Percentiles rank a stretch among this genome's conserved stretches.
Conservation (phyloP, 2,113 vertebrate genomes). For the Eudyptes chrysolophus region DNA sequence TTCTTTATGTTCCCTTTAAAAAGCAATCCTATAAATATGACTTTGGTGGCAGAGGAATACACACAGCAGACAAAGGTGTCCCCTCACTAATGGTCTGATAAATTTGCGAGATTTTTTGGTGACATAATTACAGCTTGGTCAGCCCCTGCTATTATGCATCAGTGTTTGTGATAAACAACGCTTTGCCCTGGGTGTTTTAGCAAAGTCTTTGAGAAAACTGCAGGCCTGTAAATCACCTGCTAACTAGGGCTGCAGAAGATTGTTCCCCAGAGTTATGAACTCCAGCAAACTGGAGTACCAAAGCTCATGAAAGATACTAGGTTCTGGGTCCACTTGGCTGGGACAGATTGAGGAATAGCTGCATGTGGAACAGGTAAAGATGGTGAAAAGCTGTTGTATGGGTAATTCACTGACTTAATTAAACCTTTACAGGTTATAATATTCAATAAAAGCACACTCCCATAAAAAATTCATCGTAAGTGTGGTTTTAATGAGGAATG, state of each 20-base stretch:
- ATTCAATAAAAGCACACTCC: background rate
- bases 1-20: conserved; percentile 49
- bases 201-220: conserved; percentile 29
- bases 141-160: conserved; percentile 36
- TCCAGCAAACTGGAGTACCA: background rate
- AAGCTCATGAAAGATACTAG: background rate
- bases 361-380: background rate
- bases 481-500: background rate
- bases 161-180: conserved; percentile 11
- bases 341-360: background rate
- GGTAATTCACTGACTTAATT: background rate
- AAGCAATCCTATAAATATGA: conserved; percentile 60
- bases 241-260: background rate
- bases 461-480: background rate
- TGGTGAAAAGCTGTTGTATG: background rate
- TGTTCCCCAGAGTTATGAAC: background rate
- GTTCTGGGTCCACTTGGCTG: background rate
- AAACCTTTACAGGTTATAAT: background rate
- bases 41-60: conserved; percentile 37
- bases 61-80: conserved; percentile 23
- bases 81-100: conserved; percentile 29
- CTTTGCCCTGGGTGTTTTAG: conserved; percentile 35
- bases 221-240: conserved; percentile 37
- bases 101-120: conserved; percentile 35
- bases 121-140: conserved; percentile 47